Base-by-base conservation (phyloP, 2,113 vertebrate genomes). In the Lanius collurio region DNA sequence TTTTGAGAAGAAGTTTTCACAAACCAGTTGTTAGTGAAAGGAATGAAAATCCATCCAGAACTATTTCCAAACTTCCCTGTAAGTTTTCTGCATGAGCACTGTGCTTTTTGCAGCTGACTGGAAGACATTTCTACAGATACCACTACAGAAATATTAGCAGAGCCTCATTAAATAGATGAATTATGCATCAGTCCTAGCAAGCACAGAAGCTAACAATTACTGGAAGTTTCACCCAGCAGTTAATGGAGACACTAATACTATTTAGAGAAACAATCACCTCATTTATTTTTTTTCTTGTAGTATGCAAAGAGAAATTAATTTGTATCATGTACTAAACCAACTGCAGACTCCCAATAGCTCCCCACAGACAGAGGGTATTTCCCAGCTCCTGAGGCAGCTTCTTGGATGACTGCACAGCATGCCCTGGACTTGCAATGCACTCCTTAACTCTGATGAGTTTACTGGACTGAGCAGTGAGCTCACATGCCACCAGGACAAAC, bases 191-290 rank as follows among this genome's bases (percentile, higher is more conserved):
- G 71, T 59, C 56, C 64, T 70, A 67, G 55, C 60, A 80, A 94
- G 71, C 47, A 63, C 30, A 89, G 67, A 88, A 86, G 35, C 60
- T 89, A 92, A 94, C 93, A 94, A 95, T 95, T 93, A 86, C 88
- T 90, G 85, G 75, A 96, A 96, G 78, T 86, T 96, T 94, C 81
- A 82, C 82, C 68, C 74, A 91, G 83, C 12, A 2, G 68, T 92
- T 93, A 95, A 87, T 81, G 79, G 92, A 93, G 60, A 90, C 31
- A 93, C 8, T 77, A 93, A 76, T 67, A 90, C 42, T 84, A 81
- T 93, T 93, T 79, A 8, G 12, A 93, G 73, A 94, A 93, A 94
- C 80, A 83, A 86, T 52, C 50, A 50, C 52, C 14, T 77, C 6
- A 16, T 83, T 83, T 69, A 75, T 68, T 33, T 47, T 55, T 56